Evolutionary conservation across 2,113 vertebrate species (phyloP).

Genomic region (Spizaetus ornatus): DNA sequence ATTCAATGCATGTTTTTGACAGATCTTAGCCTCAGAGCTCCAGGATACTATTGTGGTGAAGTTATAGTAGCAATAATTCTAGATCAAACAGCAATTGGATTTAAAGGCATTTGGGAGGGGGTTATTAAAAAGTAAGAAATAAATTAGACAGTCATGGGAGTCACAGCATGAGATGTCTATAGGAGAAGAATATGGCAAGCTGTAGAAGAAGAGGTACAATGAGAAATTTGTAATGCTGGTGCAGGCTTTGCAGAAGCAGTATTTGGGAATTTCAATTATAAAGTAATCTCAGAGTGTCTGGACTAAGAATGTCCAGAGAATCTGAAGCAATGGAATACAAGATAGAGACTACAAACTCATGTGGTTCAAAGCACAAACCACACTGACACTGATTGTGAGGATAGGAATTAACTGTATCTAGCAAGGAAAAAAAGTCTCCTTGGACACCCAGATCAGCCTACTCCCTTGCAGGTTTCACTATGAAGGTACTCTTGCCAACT

Average conservation of each 20-base stretch:
- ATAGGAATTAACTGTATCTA: neutral
- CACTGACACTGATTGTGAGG: accelerated
- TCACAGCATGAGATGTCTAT: neutral
- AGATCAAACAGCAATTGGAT: neutral
- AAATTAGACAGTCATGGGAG: neutral
- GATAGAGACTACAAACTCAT: neutral
- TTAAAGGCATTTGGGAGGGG: neutral
- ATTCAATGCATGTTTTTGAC: neutral
- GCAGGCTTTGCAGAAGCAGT: neutral
- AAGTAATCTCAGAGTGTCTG: neutral
- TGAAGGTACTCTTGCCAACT: neutral
- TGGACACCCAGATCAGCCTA: neutral
- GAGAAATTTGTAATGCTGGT: neutral
- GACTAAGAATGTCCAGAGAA: neutral
- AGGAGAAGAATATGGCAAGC: neutral
- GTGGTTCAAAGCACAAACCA: neutral
- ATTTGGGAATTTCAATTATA: neutral
- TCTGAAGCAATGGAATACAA: neutral
- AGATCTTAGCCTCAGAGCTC: neutral
- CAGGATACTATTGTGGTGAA: neutral
- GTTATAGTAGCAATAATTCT: neutral
- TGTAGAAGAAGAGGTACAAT: neutral
- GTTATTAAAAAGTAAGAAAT: neutral
- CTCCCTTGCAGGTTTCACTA: neutral
- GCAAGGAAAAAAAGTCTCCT: neutral